Percentiles rank a stretch among this genome's conserved stretches.
These are phyloP conservation scores for Panopea generosa DNA, from an alignment of 2,888 invertebrate species.

Conservation along the genomic window DNA sequence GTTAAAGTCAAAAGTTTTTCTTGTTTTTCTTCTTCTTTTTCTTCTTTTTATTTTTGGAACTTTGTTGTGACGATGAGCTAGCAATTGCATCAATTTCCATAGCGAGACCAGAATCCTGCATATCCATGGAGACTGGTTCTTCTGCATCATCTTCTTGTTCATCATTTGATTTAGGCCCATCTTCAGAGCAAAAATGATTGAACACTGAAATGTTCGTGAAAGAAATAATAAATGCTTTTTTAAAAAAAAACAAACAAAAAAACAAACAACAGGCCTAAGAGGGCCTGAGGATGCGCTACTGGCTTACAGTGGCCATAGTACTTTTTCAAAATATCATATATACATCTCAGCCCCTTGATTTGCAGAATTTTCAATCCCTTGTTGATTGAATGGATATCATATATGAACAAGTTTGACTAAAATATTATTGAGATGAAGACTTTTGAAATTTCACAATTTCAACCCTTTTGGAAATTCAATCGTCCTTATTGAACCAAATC, in stretches of 20 bases:
- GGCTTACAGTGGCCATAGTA: no score
- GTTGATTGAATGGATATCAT: no score
- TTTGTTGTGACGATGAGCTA: conserved; percentile 1
- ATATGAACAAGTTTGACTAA: no score
- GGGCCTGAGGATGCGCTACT: no score
- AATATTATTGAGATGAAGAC: no score
- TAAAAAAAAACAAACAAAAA: no score
- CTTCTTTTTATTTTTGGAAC: conserved; percentile 7
- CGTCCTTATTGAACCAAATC: no score
- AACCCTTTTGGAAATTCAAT: no score
- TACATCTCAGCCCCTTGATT: no score
- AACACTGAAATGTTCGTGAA: conserved; percentile 14
- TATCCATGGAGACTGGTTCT: conserved; percentile 5
- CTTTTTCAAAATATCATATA: no score
- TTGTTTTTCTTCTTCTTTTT: conserved; percentile 16
- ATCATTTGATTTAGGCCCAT: background rate
- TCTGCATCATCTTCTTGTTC: conserved; percentile 1
- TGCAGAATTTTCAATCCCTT: no score
- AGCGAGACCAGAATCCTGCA: conserved; percentile 20
- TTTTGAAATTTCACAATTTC: no score
- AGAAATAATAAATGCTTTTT: background rate
- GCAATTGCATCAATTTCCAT: conserved; percentile 16
- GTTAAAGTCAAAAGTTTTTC: background rate
- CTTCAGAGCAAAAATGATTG: conserved; percentile 8
- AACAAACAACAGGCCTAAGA: background rate